A percentile compares a stretch with the other conserved stretches of the same genome.
phyloP scores from a whole-genome alignment of 2,113 vertebrate genomes.

The Eulemur rufifrons region DNA sequence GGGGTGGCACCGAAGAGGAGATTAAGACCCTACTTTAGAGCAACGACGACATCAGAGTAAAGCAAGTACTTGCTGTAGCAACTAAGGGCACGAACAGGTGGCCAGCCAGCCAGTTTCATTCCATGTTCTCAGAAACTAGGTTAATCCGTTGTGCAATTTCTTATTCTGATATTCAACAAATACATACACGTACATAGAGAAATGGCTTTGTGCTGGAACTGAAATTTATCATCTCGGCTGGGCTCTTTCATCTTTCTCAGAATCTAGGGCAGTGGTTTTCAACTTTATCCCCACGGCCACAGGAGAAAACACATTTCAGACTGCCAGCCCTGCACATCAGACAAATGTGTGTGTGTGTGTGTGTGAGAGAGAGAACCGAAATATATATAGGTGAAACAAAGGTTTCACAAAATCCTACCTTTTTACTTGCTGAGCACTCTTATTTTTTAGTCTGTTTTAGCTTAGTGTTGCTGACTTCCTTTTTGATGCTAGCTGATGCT shows the following conservation, averaged over 20 bases:
- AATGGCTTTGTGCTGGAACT: background rate
- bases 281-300: background rate
- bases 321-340: background rate
- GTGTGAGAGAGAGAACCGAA: background rate
- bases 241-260: background rate
- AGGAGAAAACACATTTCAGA: background rate
- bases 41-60: background rate
- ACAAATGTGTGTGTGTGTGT: background rate
- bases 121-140: background rate
- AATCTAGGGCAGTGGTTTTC: background rate
- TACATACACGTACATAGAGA: background rate
- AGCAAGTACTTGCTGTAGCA: background rate
- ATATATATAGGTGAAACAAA: background rate
- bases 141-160: background rate
- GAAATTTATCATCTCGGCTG: background rate
- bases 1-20: background rate
- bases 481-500: background rate
- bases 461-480: background rate
- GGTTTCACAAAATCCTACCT: background rate
- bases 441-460: background rate
- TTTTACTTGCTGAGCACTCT: background rate
- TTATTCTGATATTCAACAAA: background rate
- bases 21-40: background rate
- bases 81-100: background rate
- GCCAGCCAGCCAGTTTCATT: background rate